Evolutionary conservation across 2,113 vertebrate genomes (phyloP).

Genomic region (Pelvicachromis taeniatus): DNA sequence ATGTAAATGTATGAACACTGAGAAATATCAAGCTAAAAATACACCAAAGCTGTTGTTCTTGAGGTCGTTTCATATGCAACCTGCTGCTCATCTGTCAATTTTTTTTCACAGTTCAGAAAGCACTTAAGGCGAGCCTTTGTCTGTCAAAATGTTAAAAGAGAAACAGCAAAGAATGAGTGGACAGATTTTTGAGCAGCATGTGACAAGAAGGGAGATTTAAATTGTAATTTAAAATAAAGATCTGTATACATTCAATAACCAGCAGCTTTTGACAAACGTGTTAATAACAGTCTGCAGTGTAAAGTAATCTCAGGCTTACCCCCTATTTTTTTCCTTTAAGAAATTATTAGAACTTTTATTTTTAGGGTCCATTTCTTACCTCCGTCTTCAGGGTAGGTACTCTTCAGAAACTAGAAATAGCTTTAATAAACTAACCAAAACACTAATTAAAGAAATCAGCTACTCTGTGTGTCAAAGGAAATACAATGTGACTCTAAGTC

Average conservation of each 20-base stretch:
- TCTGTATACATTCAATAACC: not conserved
- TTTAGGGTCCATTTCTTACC: not conserved
- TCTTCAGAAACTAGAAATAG: not conserved
- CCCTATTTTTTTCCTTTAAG: not conserved
- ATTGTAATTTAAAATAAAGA: not conserved
- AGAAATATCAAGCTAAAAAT: not conserved
- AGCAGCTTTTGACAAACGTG: not conserved
- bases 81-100: not conserved
- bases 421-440: not conserved
- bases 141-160: not conserved
- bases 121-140: not conserved
- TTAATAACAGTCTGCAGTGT: not conserved
- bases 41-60: not conserved
- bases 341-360: not conserved
- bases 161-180: not conserved
- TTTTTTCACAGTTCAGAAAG: not conserved
- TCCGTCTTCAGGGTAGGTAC: not conserved
- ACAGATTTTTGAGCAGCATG: not conserved
- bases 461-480: not conserved
- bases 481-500: not conserved
- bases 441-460: not conserved
- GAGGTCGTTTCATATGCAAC: not conserved
- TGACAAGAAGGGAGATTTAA: not conserved
- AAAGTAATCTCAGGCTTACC: not conserved
- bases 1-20: not conserved